Evolutionary conservation across 2,888 invertebrate genomes (phyloP).

Genomic region (Spilarctia lutea): DNA sequence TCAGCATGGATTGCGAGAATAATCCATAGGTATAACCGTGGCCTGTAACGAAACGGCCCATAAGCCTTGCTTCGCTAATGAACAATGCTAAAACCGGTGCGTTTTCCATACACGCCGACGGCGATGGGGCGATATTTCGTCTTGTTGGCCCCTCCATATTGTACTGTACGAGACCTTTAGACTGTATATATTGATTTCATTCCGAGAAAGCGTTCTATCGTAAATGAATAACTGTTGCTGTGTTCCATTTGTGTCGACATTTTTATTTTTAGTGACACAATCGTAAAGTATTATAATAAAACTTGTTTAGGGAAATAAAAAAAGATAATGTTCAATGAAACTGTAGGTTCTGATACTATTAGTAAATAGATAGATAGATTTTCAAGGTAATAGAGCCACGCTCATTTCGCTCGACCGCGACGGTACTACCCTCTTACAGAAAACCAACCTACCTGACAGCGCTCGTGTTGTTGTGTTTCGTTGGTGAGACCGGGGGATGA

Average conservation of each 20-base stretch:
- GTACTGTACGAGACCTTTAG: conserved; percentile 9
- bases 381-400: too few species aligned
- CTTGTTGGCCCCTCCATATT: conserved; percentile 8
- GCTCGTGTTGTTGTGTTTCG: too few species aligned
- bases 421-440: too few species aligned
- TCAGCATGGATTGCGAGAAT: conserved; percentile 25
- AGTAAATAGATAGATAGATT: too few species aligned
- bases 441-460: too few species aligned
- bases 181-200: conserved; percentile 26
- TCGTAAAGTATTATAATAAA: conserved; percentile 7
- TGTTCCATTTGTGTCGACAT: conserved; percentile 37
- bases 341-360: neutral
- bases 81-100: conserved; percentile 45
- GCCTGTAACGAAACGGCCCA: conserved; percentile 39
- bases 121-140: conserved; percentile 20
- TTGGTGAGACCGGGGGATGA: too few species aligned
- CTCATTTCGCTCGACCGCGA: too few species aligned
- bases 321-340: too few species aligned
- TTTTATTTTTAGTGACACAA: conserved; percentile 5
- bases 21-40: conserved; percentile 15
- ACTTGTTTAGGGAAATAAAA: neutral
- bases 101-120: conserved; percentile 27
- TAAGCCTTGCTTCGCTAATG: conserved; percentile 28
- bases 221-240: conserved; percentile 23
- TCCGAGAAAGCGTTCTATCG: conserved; percentile 24